Evolutionary conservation across 2,797 vertebrate species (phyloP).

Genomic region (Centroberyx gerrardi): DNA sequence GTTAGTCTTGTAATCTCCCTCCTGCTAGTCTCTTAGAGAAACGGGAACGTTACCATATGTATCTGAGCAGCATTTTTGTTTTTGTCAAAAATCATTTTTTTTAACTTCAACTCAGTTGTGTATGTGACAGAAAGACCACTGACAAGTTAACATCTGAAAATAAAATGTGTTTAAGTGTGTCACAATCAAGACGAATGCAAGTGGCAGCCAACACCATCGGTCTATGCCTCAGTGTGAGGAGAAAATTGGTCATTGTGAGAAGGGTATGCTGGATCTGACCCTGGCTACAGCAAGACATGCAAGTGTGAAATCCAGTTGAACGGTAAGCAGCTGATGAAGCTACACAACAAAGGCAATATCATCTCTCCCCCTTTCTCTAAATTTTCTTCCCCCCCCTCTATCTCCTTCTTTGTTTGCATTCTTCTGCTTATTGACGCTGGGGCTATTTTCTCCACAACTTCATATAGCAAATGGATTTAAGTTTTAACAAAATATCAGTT

Average conservation of each 20-base stretch:
- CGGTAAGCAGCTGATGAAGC: conserved; percentile 88
- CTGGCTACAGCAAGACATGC: conserved; percentile 78
- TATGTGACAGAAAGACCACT: neutral
- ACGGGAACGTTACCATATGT: neutral
- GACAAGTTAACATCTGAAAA: neutral
- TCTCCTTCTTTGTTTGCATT: conserved; percentile 63
- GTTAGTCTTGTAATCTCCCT: neutral
- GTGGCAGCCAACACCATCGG: conserved; percentile 68
- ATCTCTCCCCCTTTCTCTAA: conserved; percentile 72
- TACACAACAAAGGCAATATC: conserved; percentile 86
- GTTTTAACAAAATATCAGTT: conserved; percentile 46
- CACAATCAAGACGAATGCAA: conserved; percentile 70
- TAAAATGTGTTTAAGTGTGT: conserved; percentile 47
- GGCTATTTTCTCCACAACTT: conserved; percentile 55
- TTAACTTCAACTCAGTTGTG: neutral
- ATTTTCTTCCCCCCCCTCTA: conserved; percentile 72
- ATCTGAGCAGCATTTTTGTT: neutral
- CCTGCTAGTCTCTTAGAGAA: neutral
- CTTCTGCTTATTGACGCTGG: conserved; percentile 36
- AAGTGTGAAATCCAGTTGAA: conserved; percentile 90
- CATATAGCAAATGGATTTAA: conserved; percentile 36
- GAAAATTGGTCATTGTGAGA: conserved; percentile 85
- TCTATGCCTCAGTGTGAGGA: conserved; percentile 66
- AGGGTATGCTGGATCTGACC: conserved; percentile 83
- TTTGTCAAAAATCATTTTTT: neutral